Base-by-base conservation (phyloP, 2,888 invertebrate species). In the Atrina japonica region DNA sequence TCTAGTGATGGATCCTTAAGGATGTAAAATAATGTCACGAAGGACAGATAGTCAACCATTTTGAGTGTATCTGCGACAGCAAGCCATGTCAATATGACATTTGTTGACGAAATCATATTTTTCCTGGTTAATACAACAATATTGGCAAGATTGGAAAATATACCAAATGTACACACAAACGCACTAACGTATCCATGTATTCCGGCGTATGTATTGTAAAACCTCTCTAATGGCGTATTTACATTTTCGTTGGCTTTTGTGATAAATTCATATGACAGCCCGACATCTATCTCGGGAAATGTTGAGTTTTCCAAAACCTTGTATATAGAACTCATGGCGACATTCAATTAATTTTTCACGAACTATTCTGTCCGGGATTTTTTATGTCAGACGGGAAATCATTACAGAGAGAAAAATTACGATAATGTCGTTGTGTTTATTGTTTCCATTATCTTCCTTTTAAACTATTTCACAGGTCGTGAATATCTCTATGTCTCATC, bases 51-150 rank as follows among this genome's bases (percentile, higher is more conserved):
- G 85, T 97, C 97, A 41, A 88, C 67, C 84, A 98, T 97, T 21
- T 97, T 97, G 21, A 97, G 93, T 41, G 98, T 93, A 89, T 98
- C 98, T 18, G 97, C 96, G 9, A 97, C 94, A 0, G 98, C 90
- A 35, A 97, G 80, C 84, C 91, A 91, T 0, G 96, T 96, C 45
- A 98, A 93, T 71, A 98, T 96, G 63, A 95, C 94, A 91, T 98
- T 98, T 40, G 97, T 97, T 2, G 97, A 95, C 70, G 96, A 96
- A 25, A 89, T 84, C 97, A 98, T 97, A 90, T 97, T 96, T 41
- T 95, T 94, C 16, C 96, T 93, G 2, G 97, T 96, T 68, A 98
- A 92, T 6, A 98, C 97, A 45, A 95, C 94, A 74, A 98, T 96
- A 91, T 97, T 98, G 80, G 97, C 93, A 18, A 95, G 93, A 91